Evolutionary conservation across 2,888 invertebrate genomes (phyloP), one percentile per base, ranked within the genome.

Genomic region (Apantesis nais): DNA sequence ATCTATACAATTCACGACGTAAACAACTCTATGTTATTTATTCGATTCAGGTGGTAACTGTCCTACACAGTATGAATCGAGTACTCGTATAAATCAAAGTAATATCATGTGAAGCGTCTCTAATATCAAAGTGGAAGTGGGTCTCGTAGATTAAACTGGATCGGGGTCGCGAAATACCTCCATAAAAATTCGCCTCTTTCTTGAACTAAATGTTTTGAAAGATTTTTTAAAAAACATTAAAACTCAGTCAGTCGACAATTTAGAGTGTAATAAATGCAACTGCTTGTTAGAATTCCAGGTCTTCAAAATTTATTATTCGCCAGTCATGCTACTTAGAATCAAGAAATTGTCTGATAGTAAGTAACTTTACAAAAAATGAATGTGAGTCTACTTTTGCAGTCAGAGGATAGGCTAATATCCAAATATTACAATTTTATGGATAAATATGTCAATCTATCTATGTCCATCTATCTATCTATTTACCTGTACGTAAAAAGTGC

Each of bases 71-170:
- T 61, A 61, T 61, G 25, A 55, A 55, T 25, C 25, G 5, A 55
- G 25, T 25, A 14, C 25, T 55, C 55, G 14, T 55, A 78, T 78
- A 75, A 78, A 74, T 74, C 78, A 71, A 58, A 75, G 68, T 60
- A 62, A 71, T 70, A 71, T 71, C 61, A 60, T 68, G 44, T 55
- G n/a, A 55, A 75, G 76, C 55, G 61, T 66, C 66, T 74, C 68
- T 69, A 61, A 34, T 25, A 19, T 65, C 62, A 58, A 66, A 77
- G 62, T 66, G 60, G 62, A 68, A 75, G 68, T 73, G 60, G 65
- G 72, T 73, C 68, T 66, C 44, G 41, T 75, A 75, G 31, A 64
- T 70, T 74, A 77, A 75, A 77, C 62, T 68, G 62, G 69, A 74
- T 72, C 71, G 29, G 64, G 63, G 65, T 66, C 68, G 41, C 67